A percentile compares a stretch with the other conserved stretches of the same genome.
Conservation (phyloP, 2,113 vertebrate species). For the Dunckerocampus dactyliophorus region DNA sequence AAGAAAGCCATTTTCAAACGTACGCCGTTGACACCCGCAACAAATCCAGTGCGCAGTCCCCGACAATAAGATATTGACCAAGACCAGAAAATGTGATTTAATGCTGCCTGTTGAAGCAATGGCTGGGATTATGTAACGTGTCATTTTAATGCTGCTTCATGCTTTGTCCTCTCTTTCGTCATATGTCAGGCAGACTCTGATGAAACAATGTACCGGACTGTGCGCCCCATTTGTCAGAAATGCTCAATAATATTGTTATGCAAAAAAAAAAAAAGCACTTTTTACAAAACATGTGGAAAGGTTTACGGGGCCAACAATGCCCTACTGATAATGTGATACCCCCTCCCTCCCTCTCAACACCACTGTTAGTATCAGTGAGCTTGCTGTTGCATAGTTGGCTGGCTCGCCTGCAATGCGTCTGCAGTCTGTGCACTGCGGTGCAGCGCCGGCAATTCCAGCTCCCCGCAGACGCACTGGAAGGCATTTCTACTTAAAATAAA, state of each 20-base stretch:
- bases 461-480: constrained; percentile 68
- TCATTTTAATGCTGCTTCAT: constrained; percentile 43
- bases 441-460: constrained; percentile 60
- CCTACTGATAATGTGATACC: constrained; percentile 56
- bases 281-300: constrained; percentile 60
- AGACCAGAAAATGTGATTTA: constrained; percentile 42
- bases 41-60: constrained; percentile 37
- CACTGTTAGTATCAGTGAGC: constrained; percentile 55
- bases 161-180: constrained; percentile 56
- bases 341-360: constrained; percentile 24
- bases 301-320: constrained; percentile 51
- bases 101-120: constrained; percentile 44
- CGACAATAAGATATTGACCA: constrained; percentile 33
- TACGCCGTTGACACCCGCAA: constrained; percentile 19
- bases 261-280: constrained; percentile 10
- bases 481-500: constrained; percentile 76
- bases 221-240: neutral
- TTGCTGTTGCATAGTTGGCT: constrained; percentile 62
- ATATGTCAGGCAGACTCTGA: constrained; percentile 41
- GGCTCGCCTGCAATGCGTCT: constrained; percentile 61
- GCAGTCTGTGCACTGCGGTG: constrained; percentile 56
- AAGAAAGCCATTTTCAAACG: constrained; percentile 22
- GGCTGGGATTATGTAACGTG: constrained; percentile 40
- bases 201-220: constrained; percentile 31
- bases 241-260: neutral